These are phyloP conservation scores for Coracopsis vasa DNA, from an alignment of 2,113 vertebrate species.

Conservation along the genomic window DNA sequence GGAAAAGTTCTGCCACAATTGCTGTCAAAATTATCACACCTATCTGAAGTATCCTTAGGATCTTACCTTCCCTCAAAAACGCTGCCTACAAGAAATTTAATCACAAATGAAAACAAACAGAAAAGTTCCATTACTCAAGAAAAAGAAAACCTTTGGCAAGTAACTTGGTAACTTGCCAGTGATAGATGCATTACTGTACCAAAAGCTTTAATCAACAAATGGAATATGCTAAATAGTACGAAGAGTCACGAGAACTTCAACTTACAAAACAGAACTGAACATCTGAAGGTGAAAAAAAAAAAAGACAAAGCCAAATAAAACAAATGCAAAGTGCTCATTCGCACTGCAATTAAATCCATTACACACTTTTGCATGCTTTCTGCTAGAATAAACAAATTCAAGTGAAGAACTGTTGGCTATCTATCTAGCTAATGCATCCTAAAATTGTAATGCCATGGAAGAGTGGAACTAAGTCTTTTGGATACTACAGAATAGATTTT, in stretches of 20 bases:
- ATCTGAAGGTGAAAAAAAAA: neutral
- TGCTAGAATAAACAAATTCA: neutral
- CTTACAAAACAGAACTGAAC: neutral
- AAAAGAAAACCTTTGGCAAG: neutral
- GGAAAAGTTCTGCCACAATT: neutral
- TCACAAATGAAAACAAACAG: neutral
- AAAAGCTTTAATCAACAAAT: constrained; percentile 7
- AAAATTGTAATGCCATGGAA: neutral
- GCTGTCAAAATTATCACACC: neutral
- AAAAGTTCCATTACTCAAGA: neutral
- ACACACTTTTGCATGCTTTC: neutral
- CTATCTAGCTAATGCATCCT: neutral
- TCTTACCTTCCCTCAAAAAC: neutral
- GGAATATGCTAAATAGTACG: neutral
- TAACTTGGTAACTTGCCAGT: neutral
- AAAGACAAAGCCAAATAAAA: neutral
- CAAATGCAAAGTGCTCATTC: neutral
- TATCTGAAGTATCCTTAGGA: neutral
- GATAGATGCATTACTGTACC: neutral
- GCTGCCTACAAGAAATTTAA: neutral
- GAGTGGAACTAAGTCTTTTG: neutral
- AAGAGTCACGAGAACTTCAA: neutral
- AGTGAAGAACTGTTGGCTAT: neutral
- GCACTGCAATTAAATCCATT: constrained; percentile 18
- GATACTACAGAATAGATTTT: neutral